phyloP scores from a whole-genome alignment of 2,113 vertebrate genomes.

The Coreoperca whiteheadi region DNA sequence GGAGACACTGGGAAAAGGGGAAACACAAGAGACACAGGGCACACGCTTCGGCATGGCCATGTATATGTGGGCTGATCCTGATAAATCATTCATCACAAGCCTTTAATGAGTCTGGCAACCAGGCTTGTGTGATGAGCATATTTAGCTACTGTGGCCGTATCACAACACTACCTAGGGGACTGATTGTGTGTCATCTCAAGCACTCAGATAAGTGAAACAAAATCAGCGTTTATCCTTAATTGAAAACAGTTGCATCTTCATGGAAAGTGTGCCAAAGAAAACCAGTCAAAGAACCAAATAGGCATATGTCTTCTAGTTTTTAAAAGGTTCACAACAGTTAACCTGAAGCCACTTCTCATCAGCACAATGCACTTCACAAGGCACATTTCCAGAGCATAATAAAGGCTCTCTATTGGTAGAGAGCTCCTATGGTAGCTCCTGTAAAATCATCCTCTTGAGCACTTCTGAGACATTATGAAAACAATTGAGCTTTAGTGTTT shows the following conservation, averaged over 20 bases:
- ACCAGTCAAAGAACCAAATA: not conserved
- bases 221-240: not conserved
- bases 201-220: not conserved
- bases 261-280: not conserved
- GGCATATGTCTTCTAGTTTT: not conserved
- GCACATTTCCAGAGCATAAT: not conserved
- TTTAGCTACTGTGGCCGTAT: not conserved
- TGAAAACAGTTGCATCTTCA: constrained; percentile 1
- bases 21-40: too few species aligned
- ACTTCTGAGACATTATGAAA: not conserved
- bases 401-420: too few species aligned
- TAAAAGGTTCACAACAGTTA: not conserved
- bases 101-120: not conserved
- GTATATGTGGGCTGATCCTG: not conserved
- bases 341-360: not conserved
- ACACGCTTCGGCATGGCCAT: too few species aligned
- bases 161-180: not conserved
- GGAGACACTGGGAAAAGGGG: too few species aligned
- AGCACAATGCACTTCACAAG: not conserved
- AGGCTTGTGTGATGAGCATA: not conserved
- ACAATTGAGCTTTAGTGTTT: not conserved
- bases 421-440: constrained; percentile 1
- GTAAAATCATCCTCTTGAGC: not conserved
- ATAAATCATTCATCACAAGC: not conserved
- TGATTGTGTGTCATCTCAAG: not conserved